Conservation (phyloP, 2,113 vertebrate species). For the Gymnogyps californianus region DNA sequence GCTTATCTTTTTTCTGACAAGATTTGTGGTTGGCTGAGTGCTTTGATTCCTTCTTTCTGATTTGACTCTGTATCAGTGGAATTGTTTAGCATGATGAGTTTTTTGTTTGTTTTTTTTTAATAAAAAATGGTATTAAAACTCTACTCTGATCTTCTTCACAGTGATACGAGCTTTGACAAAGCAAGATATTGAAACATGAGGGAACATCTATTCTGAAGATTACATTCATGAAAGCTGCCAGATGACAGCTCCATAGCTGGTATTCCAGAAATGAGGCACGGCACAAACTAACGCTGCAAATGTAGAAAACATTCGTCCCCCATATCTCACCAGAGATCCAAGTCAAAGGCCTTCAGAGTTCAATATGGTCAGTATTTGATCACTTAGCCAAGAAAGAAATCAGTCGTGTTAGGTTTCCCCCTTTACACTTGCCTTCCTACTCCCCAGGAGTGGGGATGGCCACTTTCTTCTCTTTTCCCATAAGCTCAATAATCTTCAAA, state of each 20-base stretch:
- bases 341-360: not conserved
- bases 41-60: constrained; percentile 19
- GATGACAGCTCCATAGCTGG: not conserved
- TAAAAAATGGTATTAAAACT: not conserved
- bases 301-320: not conserved
- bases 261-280: not conserved
- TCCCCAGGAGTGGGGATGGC: not conserved
- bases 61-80: not conserved
- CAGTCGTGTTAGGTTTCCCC: fast-evolving
- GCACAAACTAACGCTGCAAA: not conserved
- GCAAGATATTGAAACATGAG: not conserved
- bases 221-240: not conserved
- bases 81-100: not conserved
- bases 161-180: not conserved
- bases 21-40: not conserved
- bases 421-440: not conserved
- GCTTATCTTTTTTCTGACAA: not conserved
- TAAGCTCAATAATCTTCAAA: not conserved
- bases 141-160: not conserved
- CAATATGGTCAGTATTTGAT: not conserved
- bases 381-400: not conserved
- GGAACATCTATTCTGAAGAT: not conserved
- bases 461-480: not conserved
- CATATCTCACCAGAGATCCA: not conserved
- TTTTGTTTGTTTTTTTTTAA: not conserved